These are phyloP conservation scores for Athene cunicularia DNA, from an alignment of 2,113 vertebrate genomes.

Conservation along the genomic window DNA sequence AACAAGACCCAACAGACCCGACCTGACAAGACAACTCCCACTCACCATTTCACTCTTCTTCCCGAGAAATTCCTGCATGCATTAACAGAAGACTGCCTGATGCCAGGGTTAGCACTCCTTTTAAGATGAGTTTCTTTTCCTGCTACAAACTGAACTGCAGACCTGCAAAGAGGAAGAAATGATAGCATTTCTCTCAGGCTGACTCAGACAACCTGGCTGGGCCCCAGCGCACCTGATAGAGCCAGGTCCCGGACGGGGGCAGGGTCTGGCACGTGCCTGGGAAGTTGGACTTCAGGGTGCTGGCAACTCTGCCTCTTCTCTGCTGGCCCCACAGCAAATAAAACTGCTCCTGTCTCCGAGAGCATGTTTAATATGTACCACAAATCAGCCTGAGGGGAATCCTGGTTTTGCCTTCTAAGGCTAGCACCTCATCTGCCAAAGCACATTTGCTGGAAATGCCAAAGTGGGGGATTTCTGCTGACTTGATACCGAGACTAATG, in stretches of 20 bases:
- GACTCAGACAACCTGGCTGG: not conserved
- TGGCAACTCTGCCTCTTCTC: not conserved
- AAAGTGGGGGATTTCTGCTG: not conserved
- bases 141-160: not conserved
- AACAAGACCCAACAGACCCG: not conserved
- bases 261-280: not conserved
- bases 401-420: not conserved
- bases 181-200: not conserved
- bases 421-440: rapidly evolving
- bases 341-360: not conserved
- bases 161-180: not conserved
- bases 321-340: not conserved
- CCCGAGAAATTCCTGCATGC: not conserved
- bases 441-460: not conserved
- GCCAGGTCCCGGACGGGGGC: not conserved
- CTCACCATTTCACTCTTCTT: not conserved
- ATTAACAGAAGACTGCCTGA: not conserved
- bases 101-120: not conserved
- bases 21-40: rapidly evolving
- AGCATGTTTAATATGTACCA: not conserved
- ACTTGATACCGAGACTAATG: not conserved
- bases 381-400: not conserved
- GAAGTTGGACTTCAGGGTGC: not conserved
- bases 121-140: not conserved
- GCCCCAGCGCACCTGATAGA: not conserved